Conservation (phyloP, 2,888 invertebrate species). For the Eubasilissa splendida region DNA sequence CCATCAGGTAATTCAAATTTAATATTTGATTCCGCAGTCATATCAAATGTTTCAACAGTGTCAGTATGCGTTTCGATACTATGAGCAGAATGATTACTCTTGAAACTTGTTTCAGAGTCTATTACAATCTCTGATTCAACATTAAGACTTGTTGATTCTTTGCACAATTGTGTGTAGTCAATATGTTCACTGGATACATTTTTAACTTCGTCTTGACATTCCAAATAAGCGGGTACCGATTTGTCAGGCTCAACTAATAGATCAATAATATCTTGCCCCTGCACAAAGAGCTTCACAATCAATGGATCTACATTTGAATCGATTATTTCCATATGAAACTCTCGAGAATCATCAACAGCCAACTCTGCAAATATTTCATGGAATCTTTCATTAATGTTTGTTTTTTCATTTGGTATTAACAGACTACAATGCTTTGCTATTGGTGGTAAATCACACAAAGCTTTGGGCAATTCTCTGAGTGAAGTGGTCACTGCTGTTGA, state of each 20-base stretch:
- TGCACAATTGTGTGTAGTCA: background rate
- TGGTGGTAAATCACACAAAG: conserved; percentile 72
- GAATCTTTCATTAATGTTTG: conserved; percentile 68
- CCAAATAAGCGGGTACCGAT: background rate
- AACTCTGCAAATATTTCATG: conserved; percentile 68
- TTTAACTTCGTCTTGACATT: background rate
- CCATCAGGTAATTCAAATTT: too few relatives aligned
- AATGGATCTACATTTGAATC: conserved; percentile 74
- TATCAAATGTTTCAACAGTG: too few relatives aligned
- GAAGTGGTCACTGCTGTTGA: conserved; percentile 77
- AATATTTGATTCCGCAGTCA: too few relatives aligned
- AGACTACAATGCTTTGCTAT: conserved; percentile 78
- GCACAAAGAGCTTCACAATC: conserved; percentile 73
- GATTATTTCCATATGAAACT: conserved; percentile 77
- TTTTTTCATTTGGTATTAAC: conserved; percentile 67
- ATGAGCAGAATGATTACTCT: too few relatives aligned
- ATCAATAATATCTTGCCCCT: conserved; percentile 72
- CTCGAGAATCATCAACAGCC: conserved; percentile 71
- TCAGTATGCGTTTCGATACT: too few relatives aligned
- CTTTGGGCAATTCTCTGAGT: conserved; percentile 75
- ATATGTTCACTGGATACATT: background rate
- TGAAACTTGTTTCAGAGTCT: too few relatives aligned
- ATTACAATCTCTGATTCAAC: background rate
- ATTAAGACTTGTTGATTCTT: background rate
- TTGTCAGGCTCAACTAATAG: conserved; percentile 61